Evolutionary conservation across 2,797 vertebrate species (phyloP).

Genomic region (Gymnocypris eckloni): DNA sequence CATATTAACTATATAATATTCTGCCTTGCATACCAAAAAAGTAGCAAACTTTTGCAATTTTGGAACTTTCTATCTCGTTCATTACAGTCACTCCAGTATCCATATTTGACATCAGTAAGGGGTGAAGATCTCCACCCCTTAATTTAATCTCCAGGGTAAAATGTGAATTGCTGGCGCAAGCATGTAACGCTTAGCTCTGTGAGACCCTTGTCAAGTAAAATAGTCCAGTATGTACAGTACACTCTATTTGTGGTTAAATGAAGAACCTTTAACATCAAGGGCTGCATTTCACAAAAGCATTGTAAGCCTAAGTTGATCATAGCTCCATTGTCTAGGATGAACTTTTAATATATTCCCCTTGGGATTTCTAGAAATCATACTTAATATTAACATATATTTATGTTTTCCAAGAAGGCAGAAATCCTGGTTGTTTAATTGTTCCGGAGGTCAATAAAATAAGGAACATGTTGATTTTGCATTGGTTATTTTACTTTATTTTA

Average conservation of each 20-base stretch:
- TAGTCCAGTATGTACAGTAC: background rate
- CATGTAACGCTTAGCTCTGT: slow-evolving; percentile 10
- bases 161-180: background rate
- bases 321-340: too few species aligned
- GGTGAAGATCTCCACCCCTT: slow-evolving; percentile 2
- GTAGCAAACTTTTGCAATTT: background rate
- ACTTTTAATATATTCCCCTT: too few species aligned
- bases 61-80: background rate
- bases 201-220: background rate
- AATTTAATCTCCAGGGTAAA: slow-evolving; percentile 11
- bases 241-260: background rate
- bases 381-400: background rate
- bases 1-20: background rate
- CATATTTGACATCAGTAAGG: slow-evolving; percentile 8
- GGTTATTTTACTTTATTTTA: background rate
- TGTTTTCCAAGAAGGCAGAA: too few species aligned
- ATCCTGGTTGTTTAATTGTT: background rate
- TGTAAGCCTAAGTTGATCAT: too few species aligned
- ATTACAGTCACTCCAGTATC: background rate
- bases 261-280: background rate
- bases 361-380: too few species aligned
- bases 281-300: too few species aligned
- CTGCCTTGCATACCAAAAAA: background rate
- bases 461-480: background rate
- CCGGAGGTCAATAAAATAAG: background rate